Conservation (phyloP, 2,888 invertebrate genomes). For the Polyommatus icarus region DNA sequence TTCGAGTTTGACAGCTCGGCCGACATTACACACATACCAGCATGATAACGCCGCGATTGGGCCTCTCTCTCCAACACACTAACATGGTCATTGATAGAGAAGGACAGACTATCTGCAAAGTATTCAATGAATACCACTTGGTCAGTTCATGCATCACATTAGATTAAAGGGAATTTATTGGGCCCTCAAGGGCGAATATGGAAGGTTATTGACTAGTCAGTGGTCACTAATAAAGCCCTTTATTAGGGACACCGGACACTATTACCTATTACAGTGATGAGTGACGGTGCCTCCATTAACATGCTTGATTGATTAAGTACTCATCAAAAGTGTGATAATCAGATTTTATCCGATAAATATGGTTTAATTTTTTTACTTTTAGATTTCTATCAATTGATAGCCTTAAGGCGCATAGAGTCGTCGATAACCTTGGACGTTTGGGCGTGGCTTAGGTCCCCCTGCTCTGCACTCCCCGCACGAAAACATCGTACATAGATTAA, state of each 20-base stretch:
- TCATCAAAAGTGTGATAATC: not conserved
- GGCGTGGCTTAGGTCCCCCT: too few species aligned
- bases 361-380: not conserved
- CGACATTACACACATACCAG: slow-evolving; percentile 22
- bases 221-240: slow-evolving; percentile 18
- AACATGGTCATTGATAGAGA: slow-evolving; percentile 63
- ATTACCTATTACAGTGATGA: not conserved
- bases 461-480: too few species aligned
- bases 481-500: too few species aligned
- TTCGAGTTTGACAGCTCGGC: slow-evolving; percentile 29
- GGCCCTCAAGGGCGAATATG: slow-evolving; percentile 28
- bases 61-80: slow-evolving; percentile 47
- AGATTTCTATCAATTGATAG: not conserved
- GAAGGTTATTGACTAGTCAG: slow-evolving; percentile 28
- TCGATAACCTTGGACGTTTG: too few species aligned
- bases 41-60: slow-evolving; percentile 37
- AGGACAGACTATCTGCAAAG: slow-evolving; percentile 62
- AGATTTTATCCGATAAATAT: not conserved
- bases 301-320: not conserved
- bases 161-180: slow-evolving; percentile 31
- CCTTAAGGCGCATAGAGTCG: too few species aligned
- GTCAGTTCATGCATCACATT: slow-evolving; percentile 28
- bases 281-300: not conserved
- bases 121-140: slow-evolving; percentile 58
- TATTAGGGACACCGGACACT: slow-evolving; percentile 7